Evolutionary conservation across 2,797 vertebrate genomes (phyloP).

Genomic region (Psittacula echo): DNA sequence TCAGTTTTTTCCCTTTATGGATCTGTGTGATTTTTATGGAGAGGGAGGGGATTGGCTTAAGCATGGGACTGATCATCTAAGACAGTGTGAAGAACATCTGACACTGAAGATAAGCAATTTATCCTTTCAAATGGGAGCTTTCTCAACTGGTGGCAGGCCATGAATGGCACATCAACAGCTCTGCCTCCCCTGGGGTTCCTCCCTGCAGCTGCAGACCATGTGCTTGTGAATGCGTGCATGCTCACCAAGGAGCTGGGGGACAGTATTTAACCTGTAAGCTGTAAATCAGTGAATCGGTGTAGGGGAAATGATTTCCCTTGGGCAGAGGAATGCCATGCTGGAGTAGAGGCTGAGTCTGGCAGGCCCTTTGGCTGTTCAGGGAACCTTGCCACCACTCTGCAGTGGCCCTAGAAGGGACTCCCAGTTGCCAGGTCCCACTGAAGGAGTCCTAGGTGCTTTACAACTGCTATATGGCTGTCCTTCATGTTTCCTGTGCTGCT

Average conservation of each 20-base stretch:
- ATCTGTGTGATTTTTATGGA: background rate
- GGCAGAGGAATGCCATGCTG: background rate
- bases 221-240: background rate
- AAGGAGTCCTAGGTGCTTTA: background rate
- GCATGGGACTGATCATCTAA: background rate
- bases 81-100: background rate
- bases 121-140: background rate
- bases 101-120: slow-evolving; percentile 14
- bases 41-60: background rate
- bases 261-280: slow-evolving; percentile 3
- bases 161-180: slow-evolving; percentile 25
- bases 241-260: background rate
- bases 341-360: background rate
- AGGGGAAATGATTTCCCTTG: background rate
- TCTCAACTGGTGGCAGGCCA: slow-evolving; percentile 20
- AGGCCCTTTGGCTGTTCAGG: background rate
- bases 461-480: rapidly evolving
- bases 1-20: background rate
- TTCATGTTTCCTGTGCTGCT: background rate
- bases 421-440: background rate
- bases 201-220: slow-evolving; percentile 43
- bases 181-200: slow-evolving; percentile 16
- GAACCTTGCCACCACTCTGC: background rate
- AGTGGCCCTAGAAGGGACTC: background rate
- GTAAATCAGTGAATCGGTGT: slow-evolving; percentile 8